Evolutionary conservation across 2,113 vertebrate genomes (phyloP).

Genomic region (Passer domesticus): DNA sequence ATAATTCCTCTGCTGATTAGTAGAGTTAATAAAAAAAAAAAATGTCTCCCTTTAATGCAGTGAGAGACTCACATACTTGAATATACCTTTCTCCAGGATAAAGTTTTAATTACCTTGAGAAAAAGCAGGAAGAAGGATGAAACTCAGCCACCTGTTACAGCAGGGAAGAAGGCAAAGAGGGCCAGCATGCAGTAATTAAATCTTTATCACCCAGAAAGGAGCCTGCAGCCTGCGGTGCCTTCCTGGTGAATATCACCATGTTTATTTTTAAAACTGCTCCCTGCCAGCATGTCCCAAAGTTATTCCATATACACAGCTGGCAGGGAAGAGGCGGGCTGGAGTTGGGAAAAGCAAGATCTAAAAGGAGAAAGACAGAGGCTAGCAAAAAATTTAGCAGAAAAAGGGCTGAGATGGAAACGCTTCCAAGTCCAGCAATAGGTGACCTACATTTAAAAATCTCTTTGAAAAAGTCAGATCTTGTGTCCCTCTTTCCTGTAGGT

Average conservation of each 20-base stretch:
- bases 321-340: not conserved
- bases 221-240: not conserved
- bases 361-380: not conserved
- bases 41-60: conserved; percentile 6
- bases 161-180: not conserved
- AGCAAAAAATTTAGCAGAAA: not conserved
- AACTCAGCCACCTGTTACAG: conserved; percentile 35
- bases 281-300: conserved; percentile 19
- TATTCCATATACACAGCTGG: conserved; percentile 9
- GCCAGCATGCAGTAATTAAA: conserved; percentile 34
- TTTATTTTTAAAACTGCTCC: conserved; percentile 58
- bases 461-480: not conserved
- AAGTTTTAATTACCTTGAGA: conserved; percentile 49
- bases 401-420: not conserved
- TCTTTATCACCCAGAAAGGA: conserved; percentile 33
- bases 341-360: conserved; percentile 1
- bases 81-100: not conserved
- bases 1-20: conserved; percentile 32
- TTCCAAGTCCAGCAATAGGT: not conserved
- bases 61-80: not conserved
- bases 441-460: not conserved
- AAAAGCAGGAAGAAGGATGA: conserved; percentile 15
- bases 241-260: conserved; percentile 29
- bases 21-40: conserved; percentile 38
- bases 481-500: not conserved